Percentiles rank a stretch among this genome's conserved stretches.
Evolutionary conservation across 2,113 vertebrate genomes (phyloP).

Genomic region (Prunella fulvescens): DNA sequence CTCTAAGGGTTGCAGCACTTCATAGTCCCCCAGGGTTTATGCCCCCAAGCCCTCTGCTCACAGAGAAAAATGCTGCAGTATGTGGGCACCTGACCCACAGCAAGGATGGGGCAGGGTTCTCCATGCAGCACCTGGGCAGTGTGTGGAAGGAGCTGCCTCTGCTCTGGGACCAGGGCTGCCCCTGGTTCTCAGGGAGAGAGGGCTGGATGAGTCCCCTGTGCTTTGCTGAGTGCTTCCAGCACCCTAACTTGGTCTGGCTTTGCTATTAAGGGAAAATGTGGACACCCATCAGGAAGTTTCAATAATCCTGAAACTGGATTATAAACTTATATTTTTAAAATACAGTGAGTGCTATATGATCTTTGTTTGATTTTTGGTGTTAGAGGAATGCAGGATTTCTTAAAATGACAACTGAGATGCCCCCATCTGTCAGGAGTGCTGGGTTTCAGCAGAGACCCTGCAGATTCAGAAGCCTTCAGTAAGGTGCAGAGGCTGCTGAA

Average conservation of each 20-base stretch:
- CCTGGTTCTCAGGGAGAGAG: background rate
- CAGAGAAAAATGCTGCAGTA: background rate
- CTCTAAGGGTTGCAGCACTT: background rate
- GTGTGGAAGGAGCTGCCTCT: background rate
- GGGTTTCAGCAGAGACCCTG: background rate
- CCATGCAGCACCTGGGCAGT: background rate
- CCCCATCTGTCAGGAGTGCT: background rate
- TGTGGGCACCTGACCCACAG: background rate
- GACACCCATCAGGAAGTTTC: background rate
- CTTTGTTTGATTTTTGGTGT: background rate
- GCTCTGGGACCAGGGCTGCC: background rate
- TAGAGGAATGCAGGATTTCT: accelerated
- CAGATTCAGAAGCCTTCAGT: background rate
- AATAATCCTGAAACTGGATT: background rate
- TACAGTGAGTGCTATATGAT: background rate
- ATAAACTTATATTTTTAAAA: background rate
- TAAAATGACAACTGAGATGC: background rate
- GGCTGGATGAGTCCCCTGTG: background rate
- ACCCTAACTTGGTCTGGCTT: background rate
- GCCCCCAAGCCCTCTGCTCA: background rate
- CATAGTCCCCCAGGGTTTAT: accelerated
- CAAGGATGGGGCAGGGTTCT: background rate
- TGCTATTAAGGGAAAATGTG: background rate
- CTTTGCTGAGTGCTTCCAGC: background rate
- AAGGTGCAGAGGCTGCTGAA: background rate